Evolutionary conservation across 2,888 invertebrate genomes (phyloP), one percentile per base, ranked within the genome.

Genomic region (Galerucella pusilla): DNA sequence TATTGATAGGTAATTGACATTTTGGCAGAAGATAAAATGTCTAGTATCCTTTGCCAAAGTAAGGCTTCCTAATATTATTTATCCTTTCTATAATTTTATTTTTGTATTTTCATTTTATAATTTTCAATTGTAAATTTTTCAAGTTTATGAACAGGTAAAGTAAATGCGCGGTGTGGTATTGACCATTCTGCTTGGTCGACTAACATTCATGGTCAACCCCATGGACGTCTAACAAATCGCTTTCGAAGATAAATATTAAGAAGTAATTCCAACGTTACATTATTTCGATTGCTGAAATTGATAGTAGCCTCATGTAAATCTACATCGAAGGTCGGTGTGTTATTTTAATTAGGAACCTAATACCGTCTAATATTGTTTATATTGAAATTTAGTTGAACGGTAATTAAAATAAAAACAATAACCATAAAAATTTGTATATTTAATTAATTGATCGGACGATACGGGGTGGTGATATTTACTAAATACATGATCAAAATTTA

Each of bases 131-230:
- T 7, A 35, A 5, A 35, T 35, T 35, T 35, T 5, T 5, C 0
- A 35, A 7, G 35, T 7, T 35, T 42, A 42, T 42, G 35, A 42
- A 42, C 35, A 42, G 35, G 35, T 42, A 42, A 42, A 7, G 7
- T 42, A 9, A 42, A 42, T 9, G 9, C 35, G 35, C 9, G 35
- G 35, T 42, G 7, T 0, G 7, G 35, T 42, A 42, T 42, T 46
- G 63, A 68, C 45, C 68, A 64, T 20, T 75, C 12, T 59, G 75
- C 72, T 67, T 80, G 80, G 78, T 74, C 78, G 71, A 79, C 81
- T 83, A 82, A 76, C 76, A 79, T 79, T 83, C 86, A 86, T 86
- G 86, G 86, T 86, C 86, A 86, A 86, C 86, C 85, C 86, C 86
- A 86, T 83, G 86, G 86, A 83, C 84, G 83, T 12, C 25, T 20